These are phyloP conservation scores for Ursus arctos DNA, from an alignment of 2,113 vertebrate species.

Conservation along the genomic window DNA sequence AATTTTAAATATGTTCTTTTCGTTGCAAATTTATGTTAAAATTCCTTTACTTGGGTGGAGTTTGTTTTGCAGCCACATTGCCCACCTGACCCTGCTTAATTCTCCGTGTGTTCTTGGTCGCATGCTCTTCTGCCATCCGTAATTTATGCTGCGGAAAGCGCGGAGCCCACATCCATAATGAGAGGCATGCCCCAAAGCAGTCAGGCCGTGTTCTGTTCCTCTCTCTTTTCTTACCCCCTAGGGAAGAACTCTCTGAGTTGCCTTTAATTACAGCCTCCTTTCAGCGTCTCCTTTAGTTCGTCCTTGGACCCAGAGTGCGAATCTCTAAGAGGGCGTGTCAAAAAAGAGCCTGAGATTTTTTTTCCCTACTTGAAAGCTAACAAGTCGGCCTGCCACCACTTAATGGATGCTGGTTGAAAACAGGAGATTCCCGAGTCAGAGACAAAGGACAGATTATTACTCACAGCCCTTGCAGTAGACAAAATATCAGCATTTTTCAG, in stretches of 20 bases:
- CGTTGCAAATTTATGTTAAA: neutral
- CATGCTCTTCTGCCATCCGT: neutral
- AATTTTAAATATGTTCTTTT: neutral
- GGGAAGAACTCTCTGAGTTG: neutral
- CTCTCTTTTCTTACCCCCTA: neutral
- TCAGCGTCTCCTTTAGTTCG: neutral
- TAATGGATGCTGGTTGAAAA: neutral
- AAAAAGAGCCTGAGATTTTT: neutral
- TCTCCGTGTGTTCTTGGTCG: neutral
- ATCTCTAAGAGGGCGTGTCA: neutral
- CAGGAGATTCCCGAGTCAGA: neutral
- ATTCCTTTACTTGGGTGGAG: neutral
- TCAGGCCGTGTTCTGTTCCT: neutral
- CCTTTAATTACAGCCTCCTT: neutral
- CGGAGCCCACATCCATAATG: neutral
- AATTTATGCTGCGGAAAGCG: neutral
- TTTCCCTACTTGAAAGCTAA: neutral
- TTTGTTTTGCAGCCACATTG: neutral
- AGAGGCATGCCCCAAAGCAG: neutral
- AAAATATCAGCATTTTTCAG: neutral
- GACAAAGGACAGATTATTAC: neutral
- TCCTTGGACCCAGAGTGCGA: neutral
- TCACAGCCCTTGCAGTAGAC: neutral
- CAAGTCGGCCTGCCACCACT: neutral
- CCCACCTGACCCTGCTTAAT: neutral